Evolutionary conservation across 1,140 invertebrate species (phyloP), one percentile per base, ranked within the genome.

Genomic region (Sinella curviseta): DNA sequence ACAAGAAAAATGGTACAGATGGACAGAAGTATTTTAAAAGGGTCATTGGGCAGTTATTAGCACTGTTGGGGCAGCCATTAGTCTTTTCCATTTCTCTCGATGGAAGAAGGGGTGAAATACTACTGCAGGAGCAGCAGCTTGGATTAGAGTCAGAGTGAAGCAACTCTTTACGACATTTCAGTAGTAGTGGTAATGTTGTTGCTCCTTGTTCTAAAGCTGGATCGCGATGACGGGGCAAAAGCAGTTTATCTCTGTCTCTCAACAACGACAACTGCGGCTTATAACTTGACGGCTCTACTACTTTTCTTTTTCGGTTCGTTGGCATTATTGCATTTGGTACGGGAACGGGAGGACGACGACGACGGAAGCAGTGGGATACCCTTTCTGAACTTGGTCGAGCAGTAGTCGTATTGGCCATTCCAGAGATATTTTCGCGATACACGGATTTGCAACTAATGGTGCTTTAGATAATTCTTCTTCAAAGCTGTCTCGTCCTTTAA

Each of bases 191-290:
- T 8, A n/a, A 26, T n/a, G 16, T 14, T 65, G 3, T 1, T 31
- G 24, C 4, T 30, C 24, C 65, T 70, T 31, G 8, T 70, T 30
- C 65, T 33, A 30, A 8, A 8, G 8, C 31, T 33, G 26, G 14
- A n/a, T 17, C 26, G 24, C 26, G 57, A 26, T 65, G 16, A 30
- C 8, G 65, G 30, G 31, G 65, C 30, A 70, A 70, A 33, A 70
- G 65, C 65, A 8, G 65, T 70, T 70, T 70, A 70, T 70, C 65
- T 70, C 31, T 70, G 65, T 70, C 65, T 70, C 24, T 70, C 65
- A 30, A 4, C 65, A 70, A 4, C n/a, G 31, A 70, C 65, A 70
- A 33, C 65, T 14, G 26, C 26, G 28, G 65, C 28, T 70, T 70
- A 33, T 1, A 30, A 14, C 57, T 14, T 70, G 65, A 70, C 65